phyloP scores from a whole-genome alignment of 2,888 invertebrate genomes.

The Tenodera sinensis region DNA sequence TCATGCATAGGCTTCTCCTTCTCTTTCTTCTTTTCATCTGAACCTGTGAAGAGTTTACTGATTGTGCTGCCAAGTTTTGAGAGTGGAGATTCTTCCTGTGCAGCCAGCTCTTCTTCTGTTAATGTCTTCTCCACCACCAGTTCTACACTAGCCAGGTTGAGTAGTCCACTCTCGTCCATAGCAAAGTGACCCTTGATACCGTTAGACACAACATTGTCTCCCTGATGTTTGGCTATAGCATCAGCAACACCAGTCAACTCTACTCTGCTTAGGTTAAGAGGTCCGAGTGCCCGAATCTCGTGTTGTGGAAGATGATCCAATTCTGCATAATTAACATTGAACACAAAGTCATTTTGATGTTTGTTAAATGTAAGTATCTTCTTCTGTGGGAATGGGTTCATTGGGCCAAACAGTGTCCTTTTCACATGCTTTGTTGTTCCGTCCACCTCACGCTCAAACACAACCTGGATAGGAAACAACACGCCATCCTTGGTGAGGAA shows the following conservation, averaged over 20 bases:
- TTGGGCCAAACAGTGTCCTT: conserved; percentile 80
- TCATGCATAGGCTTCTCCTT: conserved; percentile 50
- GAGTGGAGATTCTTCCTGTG: conserved; percentile 75
- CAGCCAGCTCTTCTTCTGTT: conserved; percentile 54
- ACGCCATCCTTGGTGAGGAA: conserved; percentile 92
- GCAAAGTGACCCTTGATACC: conserved; percentile 95
- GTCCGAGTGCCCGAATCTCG: conserved; percentile 66
- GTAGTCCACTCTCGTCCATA: conserved; percentile 91
- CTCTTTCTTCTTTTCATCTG: conserved; percentile 52
- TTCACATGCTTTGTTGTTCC: conserved; percentile 62
- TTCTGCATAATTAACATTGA: conserved; percentile 89
- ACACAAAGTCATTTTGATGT: conserved; percentile 85
- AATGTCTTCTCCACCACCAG: conserved; percentile 84
- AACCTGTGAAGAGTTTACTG: conserved; percentile 76
- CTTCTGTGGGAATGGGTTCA: conserved; percentile 96
- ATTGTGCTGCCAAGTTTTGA: conserved; percentile 92
- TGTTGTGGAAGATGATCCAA: conserved; percentile 65
- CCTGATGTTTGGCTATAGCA: conserved; percentile 68
- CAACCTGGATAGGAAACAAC: conserved; percentile 80
- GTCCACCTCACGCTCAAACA: conserved; percentile 53
- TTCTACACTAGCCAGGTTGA: conserved; percentile 77
- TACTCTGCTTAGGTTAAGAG: conserved; percentile 67
- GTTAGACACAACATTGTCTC: conserved; percentile 73
- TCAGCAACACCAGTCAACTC: conserved; percentile 73
- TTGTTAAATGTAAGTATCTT: conserved; percentile 98